Base-by-base conservation (phyloP, 2,797 vertebrate species). In the Hemibagrus guttatus region DNA sequence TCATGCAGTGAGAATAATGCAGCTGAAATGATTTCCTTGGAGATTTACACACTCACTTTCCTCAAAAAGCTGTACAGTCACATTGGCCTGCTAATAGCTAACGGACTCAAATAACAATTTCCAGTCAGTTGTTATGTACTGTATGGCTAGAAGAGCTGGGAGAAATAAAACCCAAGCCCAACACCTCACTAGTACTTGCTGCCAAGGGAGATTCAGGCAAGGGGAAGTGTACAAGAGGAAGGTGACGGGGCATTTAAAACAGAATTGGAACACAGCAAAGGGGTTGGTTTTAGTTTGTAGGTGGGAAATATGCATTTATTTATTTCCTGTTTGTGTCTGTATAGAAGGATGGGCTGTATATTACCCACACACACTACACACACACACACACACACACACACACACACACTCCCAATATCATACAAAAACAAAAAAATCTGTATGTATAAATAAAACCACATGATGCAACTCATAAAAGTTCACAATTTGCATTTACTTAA, bases 241-340 rank as follows among this genome's bases (percentile, higher is more conserved):
- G 26, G 64, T 0, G 79, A 64, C 49, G 80, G 61, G 61, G 83
- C 39, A n/a, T 42, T 71, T 72, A 49, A 75, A 75, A 61, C 56
- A 75, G 56, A 75, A 54, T 46, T 82, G 80, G 59, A 81, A 64
- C 80, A 64, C 80, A 81, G 80, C 59, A 19, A 81, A 28, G 58
- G 23, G 23, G 16, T 81, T 79, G 72, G 75, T 87, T 61, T 71
- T 46, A 71, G n/a, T 9, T 72, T 35, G 61, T 14, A 49, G 14
- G 14, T 74, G 59, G 52, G 14, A 82, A 85, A 75, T 84, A 93
- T 87, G 75, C 82, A 79, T 87, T 85, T 82, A 82, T 93, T 91
- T 91, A 91, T 95, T 95, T 86, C 74, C 94, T 83, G 91, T 95
- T 95, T 94, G 92, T 92, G 85, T 92, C 95, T 94, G 95, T 95